Evolutionary conservation across 30 jellyfish, hydroid and myxozoan species (phyloP), one percentile per base, ranked within the genome.

Genomic region (Turritopsis dohrnii): DNA sequence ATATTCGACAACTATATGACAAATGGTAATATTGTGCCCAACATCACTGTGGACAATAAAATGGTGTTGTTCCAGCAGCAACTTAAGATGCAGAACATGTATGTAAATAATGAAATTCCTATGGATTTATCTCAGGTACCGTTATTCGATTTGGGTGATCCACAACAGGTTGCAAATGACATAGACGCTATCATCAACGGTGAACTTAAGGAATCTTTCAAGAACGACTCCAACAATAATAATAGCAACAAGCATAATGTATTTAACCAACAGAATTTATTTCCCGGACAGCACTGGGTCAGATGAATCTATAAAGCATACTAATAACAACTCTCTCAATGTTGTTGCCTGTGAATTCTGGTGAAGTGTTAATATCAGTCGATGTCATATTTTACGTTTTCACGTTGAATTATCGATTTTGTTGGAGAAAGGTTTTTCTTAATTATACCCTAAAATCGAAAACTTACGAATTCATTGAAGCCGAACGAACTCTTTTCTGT

Each of bases 71-170:
- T 74, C 23, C 83, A 74, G 31, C 83, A 74, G 72, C 83, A 74
- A 29, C 83, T n/a, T 0, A 25, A 26, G 19, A 74, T n/a, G 24
- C 29, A n/a, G 26, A 79, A 30, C 53, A 52, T 30, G 52, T 25
- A 66, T 41, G 41, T 82, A 20, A 16, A 27, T 65, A 72, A 69
- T 24, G 52, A 71, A 52, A 81, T 94, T 53, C 99, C 99, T 29
- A 87, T 95, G 83, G 99, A 94, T 81, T 65, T 94, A 71, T 84
- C 90, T 29, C 99, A 94, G 8, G 96, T 94, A 52, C 94, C 89
- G 84, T 76, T 94, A 29, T 93, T 84, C 79, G 90, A 85, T 84
- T 94, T 94, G 75, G 87, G 85, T 74, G 99, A 94, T 82, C 94
- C 88, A 65, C 90, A 90, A 27, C 99, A 89, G 90, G 73, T 94